Evolutionary conservation across 2,113 vertebrate genomes (phyloP), one percentile per base, ranked within the genome.

Genomic region (Amphilophus citrinellus): DNA sequence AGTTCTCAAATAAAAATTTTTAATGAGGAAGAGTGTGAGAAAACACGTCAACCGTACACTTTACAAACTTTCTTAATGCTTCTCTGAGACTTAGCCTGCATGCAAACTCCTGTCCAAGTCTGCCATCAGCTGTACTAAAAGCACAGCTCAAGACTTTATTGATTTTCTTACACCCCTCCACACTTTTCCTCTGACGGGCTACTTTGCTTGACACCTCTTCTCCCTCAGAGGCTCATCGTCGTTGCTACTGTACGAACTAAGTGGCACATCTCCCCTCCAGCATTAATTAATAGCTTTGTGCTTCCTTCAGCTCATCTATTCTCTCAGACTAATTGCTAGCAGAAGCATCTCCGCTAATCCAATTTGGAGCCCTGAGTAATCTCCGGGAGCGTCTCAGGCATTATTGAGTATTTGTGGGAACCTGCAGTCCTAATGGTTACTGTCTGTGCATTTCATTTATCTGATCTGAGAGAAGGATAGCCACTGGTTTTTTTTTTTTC

Each of bases 261-360:
- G 78, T 77, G 71, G 32, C 89, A 37, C 57, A 27, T 44, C 60
- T 9, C 20, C 76, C 61, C 56, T n/a, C 58, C 22, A 47, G 77
- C 86, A 79, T 81, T 91, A 90, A 93, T 92, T 91, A 93, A 91
- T 86, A 88, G 87, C 90, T 90, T 42, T 92, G 84, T 88, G 88
- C 84, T 90, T 80, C 89, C 77, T 92, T 86, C 82, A 78, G 77
- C 89, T 88, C 88, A 71, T 91, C 88, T 88, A 83, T 76, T 89
- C 76, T 76, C 79, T 65, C 80, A 56, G 76, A 92, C 88, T 90
- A 91, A 93, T 92, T 93, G 85, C 84, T 59, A 82, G 80, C 85
- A 89, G 78, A 84, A 85, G 61, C 77, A 82, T 90, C 87, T 89
- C 68, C 44, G 62, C 58, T 94, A 94, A 93, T 93, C 90, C 90